Conservation (phyloP, 2,888 invertebrate genomes). For the Eristalinus aeneus region DNA sequence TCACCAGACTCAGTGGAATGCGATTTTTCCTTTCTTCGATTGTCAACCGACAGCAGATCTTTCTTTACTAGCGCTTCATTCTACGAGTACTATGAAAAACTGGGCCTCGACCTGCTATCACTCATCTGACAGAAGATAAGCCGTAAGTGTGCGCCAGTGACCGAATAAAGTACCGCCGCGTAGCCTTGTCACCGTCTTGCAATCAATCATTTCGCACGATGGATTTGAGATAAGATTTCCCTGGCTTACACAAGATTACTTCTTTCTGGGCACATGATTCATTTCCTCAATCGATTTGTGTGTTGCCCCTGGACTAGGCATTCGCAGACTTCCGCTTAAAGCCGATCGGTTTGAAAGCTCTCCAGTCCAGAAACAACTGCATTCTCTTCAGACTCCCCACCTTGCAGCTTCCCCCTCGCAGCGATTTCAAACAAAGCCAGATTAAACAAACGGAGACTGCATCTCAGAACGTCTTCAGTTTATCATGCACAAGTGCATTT, state of each 20-base stretch:
- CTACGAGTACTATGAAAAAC: no score
- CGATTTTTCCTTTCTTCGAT: no score
- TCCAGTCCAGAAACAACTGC: neutral
- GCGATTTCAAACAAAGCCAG: neutral
- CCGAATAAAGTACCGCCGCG: neutral
- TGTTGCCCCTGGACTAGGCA: no score
- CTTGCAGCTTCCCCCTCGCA: neutral
- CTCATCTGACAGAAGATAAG: no score
- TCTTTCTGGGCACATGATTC: neutral
- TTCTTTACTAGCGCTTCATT: no score
- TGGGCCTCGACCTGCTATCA: no score
- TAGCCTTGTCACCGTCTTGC: neutral
- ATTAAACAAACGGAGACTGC: neutral
- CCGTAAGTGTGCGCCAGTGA: neutral
- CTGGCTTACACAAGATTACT: neutral
- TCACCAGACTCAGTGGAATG: no score
- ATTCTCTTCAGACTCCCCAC: neutral
- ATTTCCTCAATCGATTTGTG: neutral
- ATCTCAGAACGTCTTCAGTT: neutral
- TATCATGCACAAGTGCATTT: constrained; percentile 3
- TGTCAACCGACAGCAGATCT: no score
- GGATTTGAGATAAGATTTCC: neutral
- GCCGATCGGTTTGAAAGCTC: no score
- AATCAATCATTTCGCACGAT: neutral
- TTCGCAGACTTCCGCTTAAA: no score